Evolutionary conservation across 2,888 invertebrate species (phyloP).

Genomic region (Parelbella ahira): DNA sequence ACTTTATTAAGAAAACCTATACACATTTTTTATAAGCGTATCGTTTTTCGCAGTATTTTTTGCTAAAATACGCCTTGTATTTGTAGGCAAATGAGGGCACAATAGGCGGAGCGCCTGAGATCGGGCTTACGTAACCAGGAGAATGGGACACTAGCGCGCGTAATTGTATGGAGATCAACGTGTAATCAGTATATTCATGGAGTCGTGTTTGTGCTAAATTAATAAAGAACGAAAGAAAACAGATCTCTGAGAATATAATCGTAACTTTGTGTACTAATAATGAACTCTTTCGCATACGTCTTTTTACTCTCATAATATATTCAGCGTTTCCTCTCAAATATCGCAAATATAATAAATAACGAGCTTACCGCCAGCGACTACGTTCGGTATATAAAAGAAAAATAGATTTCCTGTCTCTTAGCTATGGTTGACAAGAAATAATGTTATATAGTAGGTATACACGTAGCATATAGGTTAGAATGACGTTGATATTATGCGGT

Average conservation of each 20-base stretch:
- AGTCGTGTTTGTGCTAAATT: constrained; percentile 8
- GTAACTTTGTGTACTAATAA: constrained; percentile 9
- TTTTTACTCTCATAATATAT: constrained; percentile 1
- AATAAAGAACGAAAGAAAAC: constrained; percentile 7
- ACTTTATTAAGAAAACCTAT: no score
- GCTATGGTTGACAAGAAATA: no score
- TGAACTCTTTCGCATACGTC: constrained; percentile 8
- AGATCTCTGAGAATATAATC: background rate
- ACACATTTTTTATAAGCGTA: no score
- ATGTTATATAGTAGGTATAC: no score
- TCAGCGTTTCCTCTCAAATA: constrained; percentile 7
- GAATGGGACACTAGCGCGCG: background rate
- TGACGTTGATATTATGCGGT: no score
- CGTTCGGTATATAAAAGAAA: background rate
- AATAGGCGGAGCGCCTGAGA: constrained; percentile 1
- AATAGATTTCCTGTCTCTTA: no score
- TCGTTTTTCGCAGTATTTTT: no score
- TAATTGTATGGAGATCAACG: constrained; percentile 10
- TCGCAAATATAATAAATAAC: constrained; percentile 12
- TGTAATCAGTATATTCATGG: constrained; percentile 8
- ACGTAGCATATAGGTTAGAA: no score
- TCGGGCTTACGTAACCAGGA: constrained; percentile 9
- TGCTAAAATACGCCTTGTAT: constrained; percentile 7
- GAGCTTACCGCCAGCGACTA: constrained; percentile 7
- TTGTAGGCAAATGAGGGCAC: constrained; percentile 6